Evolutionary conservation across 2,888 invertebrate species (phyloP).

Genomic region (Ernsta delagoae): DNA sequence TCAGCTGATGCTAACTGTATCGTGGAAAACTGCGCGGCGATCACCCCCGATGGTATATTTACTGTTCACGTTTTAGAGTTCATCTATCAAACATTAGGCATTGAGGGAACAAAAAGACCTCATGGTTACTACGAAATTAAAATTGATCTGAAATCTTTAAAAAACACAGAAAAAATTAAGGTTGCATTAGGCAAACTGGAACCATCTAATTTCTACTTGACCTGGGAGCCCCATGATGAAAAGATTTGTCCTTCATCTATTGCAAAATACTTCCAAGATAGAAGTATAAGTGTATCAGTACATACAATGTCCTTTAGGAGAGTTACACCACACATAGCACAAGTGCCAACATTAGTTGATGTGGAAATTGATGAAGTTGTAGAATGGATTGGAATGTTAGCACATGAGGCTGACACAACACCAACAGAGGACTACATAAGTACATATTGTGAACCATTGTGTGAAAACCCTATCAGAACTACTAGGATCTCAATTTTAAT

Average conservation of each 20-base stretch:
- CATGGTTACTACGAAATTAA: conserved; percentile 65
- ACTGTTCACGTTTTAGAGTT: conserved; percentile 63
- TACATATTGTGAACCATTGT: conserved; percentile 64
- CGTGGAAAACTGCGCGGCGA: conserved; percentile 64
- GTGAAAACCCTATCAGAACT: conserved; percentile 57
- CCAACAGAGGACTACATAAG: conserved; percentile 66
- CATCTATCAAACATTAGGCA: conserved; percentile 71
- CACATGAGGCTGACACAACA: too few species aligned
- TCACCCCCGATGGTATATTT: conserved; percentile 69
- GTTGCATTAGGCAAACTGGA: conserved; percentile 58
- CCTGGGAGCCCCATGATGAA: conserved; percentile 66
- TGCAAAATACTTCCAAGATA: too few species aligned
- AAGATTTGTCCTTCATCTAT: conserved; percentile 52
- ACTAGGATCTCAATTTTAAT: conserved; percentile 62
- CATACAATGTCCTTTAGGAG: too few species aligned
- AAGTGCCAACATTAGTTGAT: too few species aligned
- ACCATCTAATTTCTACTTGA: conserved; percentile 59
- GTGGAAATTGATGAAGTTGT: too few species aligned
- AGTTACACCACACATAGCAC: too few species aligned
- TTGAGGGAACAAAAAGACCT: conserved; percentile 67
- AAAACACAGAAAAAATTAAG: conserved; percentile 52
- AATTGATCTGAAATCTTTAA: conserved; percentile 59
- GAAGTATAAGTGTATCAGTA: too few species aligned
- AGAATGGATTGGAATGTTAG: conserved; percentile 3
- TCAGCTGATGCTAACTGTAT: conserved; percentile 64